Evolutionary conservation across 1,140 invertebrate genomes (phyloP).

Genomic region (Campoletis sonorensis): DNA sequence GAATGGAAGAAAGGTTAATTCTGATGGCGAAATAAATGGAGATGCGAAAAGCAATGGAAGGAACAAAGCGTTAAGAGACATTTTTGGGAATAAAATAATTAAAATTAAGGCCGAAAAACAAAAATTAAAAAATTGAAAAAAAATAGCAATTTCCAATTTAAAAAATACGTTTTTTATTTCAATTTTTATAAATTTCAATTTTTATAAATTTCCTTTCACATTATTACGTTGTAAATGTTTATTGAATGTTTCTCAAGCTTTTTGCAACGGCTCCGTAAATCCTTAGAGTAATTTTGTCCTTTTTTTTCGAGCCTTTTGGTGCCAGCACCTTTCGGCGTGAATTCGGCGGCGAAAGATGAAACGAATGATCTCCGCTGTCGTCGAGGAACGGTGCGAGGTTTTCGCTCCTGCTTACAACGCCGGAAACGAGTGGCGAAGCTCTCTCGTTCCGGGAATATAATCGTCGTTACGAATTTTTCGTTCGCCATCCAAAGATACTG

Average conservation of each 20-base stretch:
- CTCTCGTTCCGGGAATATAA: slow-evolving; percentile 19
- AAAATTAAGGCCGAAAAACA: background rate
- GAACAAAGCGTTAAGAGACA: background rate
- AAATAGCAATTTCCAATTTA: too few species aligned
- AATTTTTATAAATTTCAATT: too few species aligned
- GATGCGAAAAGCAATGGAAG: background rate
- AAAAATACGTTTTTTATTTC: too few species aligned
- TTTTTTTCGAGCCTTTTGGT: slow-evolving; percentile 2
- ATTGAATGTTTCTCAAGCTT: too few species aligned
- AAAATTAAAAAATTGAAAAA: background rate
- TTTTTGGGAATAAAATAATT: background rate
- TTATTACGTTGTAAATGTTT: too few species aligned
- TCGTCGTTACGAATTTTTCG: slow-evolving; percentile 28
- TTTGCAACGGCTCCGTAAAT: too few species aligned
- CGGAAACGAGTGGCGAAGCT: background rate
- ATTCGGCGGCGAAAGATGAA: slow-evolving; percentile 21
- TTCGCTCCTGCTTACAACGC: slow-evolving; percentile 8
- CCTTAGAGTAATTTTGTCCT: background rate
- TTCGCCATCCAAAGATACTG: background rate
- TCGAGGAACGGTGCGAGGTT: background rate
- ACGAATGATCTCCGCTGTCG: slow-evolving; percentile 10
- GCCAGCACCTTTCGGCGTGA: background rate
- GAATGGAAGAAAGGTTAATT: background rate
- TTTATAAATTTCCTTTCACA: too few species aligned
- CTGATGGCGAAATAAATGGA: background rate